These are phyloP conservation scores for Perca flavescens DNA, from an alignment of 2,113 vertebrate genomes.

Conservation along the genomic window DNA sequence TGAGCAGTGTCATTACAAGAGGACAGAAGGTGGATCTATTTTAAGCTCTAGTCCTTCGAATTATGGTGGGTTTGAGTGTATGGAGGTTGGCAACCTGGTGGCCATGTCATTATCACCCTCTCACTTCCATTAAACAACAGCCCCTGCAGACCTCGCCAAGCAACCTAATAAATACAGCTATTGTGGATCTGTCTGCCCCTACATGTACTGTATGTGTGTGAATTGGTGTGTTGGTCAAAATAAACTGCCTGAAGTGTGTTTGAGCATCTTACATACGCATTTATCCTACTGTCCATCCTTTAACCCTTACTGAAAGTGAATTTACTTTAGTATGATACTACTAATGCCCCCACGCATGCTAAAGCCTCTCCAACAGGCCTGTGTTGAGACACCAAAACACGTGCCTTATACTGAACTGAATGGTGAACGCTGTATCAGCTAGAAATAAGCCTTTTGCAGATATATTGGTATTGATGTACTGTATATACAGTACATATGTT, in stretches of 20 bases:
- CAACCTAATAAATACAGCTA: conserved; percentile 9
- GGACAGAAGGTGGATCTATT: conserved; percentile 68
- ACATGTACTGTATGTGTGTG: neutral
- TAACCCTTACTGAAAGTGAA: neutral
- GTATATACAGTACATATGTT: no score
- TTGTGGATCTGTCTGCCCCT: neutral
- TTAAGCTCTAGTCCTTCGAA: conserved; percentile 49
- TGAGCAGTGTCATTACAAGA: conserved; percentile 55
- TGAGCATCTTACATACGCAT: neutral
- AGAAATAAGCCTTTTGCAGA: neutral
- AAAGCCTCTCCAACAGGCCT: neutral
- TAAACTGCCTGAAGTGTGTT: conserved; percentile 1
- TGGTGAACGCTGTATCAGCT: neutral
- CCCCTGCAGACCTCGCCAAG: conserved; percentile 9
- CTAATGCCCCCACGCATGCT: neutral
- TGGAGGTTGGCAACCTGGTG: conserved; percentile 48
- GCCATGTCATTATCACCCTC: conserved; percentile 62
- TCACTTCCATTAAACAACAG: conserved; percentile 55
- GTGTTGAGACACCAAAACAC: neutral
- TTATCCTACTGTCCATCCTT: neutral
- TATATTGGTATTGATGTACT: neutral
- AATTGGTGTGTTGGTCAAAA: neutral
- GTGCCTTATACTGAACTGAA: neutral
- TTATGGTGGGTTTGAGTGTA: conserved; percentile 37
- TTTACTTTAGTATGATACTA: neutral